Evolutionary conservation across 2,888 invertebrate species (phyloP), one percentile per base, ranked within the genome.

Genomic region (Archips crataeganus): DNA sequence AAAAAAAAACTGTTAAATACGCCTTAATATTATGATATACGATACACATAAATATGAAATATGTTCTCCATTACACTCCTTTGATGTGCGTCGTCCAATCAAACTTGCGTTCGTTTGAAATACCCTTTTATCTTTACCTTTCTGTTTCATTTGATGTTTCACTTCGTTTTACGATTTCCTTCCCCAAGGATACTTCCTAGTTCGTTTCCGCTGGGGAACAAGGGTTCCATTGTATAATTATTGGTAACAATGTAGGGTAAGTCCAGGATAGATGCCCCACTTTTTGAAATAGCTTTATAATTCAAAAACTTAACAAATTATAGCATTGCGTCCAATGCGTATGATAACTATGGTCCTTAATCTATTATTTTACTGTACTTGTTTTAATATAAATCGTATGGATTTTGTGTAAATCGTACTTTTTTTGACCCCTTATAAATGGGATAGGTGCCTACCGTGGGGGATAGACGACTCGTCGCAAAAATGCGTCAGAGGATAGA

Each of bases 111-210:
- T 57, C 57, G 57, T 11, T 57, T 57, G 57, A 32, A 57, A 57
- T 11, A 57, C 57, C 11, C 32, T 54, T 54, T 54, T 32, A 57
- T 57, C 57, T 57, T 57, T 32, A 57, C 57, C 57, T 57, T 57
- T 57, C 45, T 9, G 11, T 47, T 47, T 23, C 64, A 64, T 49
- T 64, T 64, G 57, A 57, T 57, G 57, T 57, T n/a, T 9, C 15
- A 32, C 32, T 32, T 32, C 32, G 57, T 57, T 57, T 57, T 57
- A 57, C 32, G 57, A 32, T 57, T 57, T 57, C 57, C 57, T 11
- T 10, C 4, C 3, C 32, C 32, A 32, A 57, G 32, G 32, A 32
- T 32, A 23, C 57, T 3, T 57, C 57, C 57, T 57, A 57, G 32
- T 32, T 32, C 57, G 11, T 23, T 57, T 57, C 57, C 57, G 32